Evolutionary conservation across 1,140 invertebrate species (phyloP).

Genomic region (Achatina immaculata): DNA sequence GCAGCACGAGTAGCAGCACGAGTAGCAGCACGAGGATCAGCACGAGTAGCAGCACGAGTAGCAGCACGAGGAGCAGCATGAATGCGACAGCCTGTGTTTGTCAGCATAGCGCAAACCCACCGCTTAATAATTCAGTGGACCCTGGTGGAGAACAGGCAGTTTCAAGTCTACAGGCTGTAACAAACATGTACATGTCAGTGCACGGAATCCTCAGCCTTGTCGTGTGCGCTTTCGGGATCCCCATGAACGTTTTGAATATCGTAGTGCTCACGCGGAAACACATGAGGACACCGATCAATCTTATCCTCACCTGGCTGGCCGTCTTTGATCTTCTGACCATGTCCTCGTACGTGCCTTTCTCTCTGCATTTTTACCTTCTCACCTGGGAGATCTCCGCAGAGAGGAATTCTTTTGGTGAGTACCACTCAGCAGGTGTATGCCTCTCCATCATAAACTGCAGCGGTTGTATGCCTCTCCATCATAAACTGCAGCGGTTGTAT

Average conservation of each 20-base stretch:
- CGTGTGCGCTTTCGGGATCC: constrained; percentile 88
- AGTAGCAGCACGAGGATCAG: too few relatives aligned
- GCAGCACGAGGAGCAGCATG: too few relatives aligned
- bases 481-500: too few relatives aligned
- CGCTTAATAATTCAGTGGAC: not conserved
- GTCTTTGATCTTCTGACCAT: constrained; percentile 88
- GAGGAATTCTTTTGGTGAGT: constrained; percentile 30
- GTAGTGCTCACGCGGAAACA: constrained; percentile 88
- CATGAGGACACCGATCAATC: constrained; percentile 86
- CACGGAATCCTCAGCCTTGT: constrained; percentile 82
- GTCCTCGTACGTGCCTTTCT: constrained; percentile 88
- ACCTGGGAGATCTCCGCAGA: constrained; percentile 5
- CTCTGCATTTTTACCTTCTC: constrained; percentile 75
- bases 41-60: too few relatives aligned
- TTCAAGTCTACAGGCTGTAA: constrained; percentile 49
- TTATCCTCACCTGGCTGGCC: constrained; percentile 86
- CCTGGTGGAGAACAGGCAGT: not conserved
- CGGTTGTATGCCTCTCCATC: too few relatives aligned
- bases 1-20: too few relatives aligned
- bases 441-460: too few relatives aligned
- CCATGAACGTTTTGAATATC: constrained; percentile 90
- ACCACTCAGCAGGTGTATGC: too few relatives aligned
- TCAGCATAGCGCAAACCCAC: too few relatives aligned
- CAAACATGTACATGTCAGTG: constrained; percentile 67
- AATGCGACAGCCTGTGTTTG: too few relatives aligned